Conservation (phyloP, 2,797 vertebrate genomes). For the Hephaestus fuliginosus region DNA sequence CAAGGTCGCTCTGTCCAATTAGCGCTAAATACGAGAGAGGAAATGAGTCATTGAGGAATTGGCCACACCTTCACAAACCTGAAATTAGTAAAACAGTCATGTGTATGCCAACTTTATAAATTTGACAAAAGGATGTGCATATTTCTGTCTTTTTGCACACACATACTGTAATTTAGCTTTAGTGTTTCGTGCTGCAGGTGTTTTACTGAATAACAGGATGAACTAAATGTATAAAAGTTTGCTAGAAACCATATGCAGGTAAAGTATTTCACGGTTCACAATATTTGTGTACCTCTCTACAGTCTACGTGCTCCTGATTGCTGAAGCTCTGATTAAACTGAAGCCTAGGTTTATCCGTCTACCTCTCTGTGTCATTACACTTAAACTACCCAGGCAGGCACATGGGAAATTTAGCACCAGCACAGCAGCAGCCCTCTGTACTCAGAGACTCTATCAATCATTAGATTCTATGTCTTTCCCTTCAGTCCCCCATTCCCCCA, state of each 20-base stretch:
- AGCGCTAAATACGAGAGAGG: background rate
- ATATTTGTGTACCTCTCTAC: slow-evolving; percentile 14
- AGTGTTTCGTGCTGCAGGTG: background rate
- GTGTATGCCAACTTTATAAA: background rate
- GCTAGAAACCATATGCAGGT: background rate
- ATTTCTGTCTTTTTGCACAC: too few species aligned
- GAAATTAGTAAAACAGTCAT: background rate
- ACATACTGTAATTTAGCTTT: background rate
- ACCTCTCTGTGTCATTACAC: slow-evolving; percentile 56
- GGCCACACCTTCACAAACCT: too few species aligned
- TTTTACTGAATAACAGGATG: background rate
- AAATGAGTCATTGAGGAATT: background rate
- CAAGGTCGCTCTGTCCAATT: background rate
- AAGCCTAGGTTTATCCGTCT: slow-evolving; percentile 53
- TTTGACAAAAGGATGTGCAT: background rate
- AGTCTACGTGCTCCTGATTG: slow-evolving; percentile 11
- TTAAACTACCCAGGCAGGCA: slow-evolving; percentile 48
- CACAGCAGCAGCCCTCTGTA: slow-evolving; percentile 54
- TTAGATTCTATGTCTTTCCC: slow-evolving; percentile 69
- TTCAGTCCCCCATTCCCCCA: slow-evolving; percentile 71
- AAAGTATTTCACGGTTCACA: background rate
- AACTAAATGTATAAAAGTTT: background rate
- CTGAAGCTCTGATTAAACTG: slow-evolving; percentile 45
- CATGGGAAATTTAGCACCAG: slow-evolving; percentile 72
- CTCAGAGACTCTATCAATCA: slow-evolving; percentile 78